These are phyloP conservation scores for Meliscaeva auricollis DNA, from an alignment of 2,888 invertebrate genomes.

Conservation along the genomic window DNA sequence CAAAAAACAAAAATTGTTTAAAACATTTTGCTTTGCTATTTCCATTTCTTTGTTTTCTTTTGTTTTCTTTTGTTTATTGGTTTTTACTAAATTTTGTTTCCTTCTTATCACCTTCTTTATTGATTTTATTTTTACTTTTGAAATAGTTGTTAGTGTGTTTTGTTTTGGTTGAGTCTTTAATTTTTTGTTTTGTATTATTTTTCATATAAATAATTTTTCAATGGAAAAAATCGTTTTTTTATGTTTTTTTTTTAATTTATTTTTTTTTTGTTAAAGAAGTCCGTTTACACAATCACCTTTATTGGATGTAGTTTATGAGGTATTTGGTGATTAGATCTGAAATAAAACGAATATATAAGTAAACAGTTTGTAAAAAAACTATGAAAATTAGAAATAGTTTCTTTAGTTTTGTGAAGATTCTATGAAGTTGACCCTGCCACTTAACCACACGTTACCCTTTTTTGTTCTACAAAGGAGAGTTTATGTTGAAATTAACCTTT, in stretches of 20 bases:
- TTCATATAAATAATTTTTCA: slow-evolving; percentile 73
- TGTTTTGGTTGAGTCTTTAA: slow-evolving; percentile 63
- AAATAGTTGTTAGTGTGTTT: slow-evolving; percentile 50
- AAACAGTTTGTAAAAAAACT: no score
- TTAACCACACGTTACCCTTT: no score
- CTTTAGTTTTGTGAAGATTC: no score
- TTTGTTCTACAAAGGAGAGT: no score
- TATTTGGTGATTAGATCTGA: slow-evolving; percentile 79
- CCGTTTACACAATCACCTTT: slow-evolving; percentile 78
- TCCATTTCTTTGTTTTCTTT: slow-evolving; percentile 30
- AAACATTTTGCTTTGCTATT: slow-evolving; percentile 43
- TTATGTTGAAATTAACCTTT: no score
- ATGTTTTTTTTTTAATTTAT: slow-evolving; percentile 44
- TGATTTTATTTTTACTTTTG: slow-evolving; percentile 24
- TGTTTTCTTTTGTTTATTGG: no score
- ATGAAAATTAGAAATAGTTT: no score
- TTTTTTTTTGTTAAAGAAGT: slow-evolving; percentile 68
- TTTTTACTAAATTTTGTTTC: slow-evolving; percentile 44
- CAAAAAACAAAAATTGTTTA: slow-evolving; percentile 39
- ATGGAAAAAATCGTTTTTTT: slow-evolving; percentile 74
- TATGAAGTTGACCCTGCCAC: no score
- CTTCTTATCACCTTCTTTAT: slow-evolving; percentile 50
- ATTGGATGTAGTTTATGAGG: slow-evolving; percentile 79
- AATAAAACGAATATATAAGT: slow-evolving; percentile 46
- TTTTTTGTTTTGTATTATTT: slow-evolving; percentile 48